phyloP scores from a whole-genome alignment of 2,113 vertebrate species.

The Rana temporaria region DNA sequence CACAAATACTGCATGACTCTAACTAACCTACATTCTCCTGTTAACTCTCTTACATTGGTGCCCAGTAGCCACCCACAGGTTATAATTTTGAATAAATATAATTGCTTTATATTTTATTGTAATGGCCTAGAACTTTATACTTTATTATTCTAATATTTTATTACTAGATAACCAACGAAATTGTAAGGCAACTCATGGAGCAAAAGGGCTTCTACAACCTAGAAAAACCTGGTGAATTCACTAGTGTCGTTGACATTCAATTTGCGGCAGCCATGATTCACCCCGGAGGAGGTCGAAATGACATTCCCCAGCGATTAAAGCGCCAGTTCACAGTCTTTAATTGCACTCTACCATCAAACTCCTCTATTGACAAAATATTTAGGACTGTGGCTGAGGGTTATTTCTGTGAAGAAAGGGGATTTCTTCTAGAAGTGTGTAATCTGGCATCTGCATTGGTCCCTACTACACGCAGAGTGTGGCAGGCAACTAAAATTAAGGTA shows the following conservation, averaged over 20 bases:
- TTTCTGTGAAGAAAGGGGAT: conserved; percentile 79
- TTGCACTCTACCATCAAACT: conserved; percentile 81
- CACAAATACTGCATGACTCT: no score
- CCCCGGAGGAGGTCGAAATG: conserved; percentile 82
- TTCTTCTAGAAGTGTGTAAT: conserved; percentile 68
- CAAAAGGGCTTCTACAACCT: conserved; percentile 84
- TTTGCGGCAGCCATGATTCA: conserved; percentile 86
- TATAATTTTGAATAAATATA: no score
- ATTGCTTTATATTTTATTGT: no score
- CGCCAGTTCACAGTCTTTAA: conserved; percentile 84
- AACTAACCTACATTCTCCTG: no score
- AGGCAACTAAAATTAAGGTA: conserved; percentile 83
- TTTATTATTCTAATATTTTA: background rate
- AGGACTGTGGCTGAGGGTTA: conserved; percentile 78
- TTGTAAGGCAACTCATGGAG: conserved; percentile 87
- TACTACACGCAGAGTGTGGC: conserved; percentile 79
- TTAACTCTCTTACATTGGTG: no score
- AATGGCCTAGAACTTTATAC: no score
- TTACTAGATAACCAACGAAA: conserved; percentile 83
- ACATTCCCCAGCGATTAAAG: conserved; percentile 84
- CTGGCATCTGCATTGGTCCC: conserved; percentile 76
- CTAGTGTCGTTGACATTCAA: conserved; percentile 76
- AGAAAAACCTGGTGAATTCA: conserved; percentile 85
- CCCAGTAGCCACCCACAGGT: no score
- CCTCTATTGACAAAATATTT: conserved; percentile 84